Percentiles rank a stretch among this genome's conserved stretches.
These are phyloP conservation scores for Xenops minutus DNA, from an alignment of 2,797 vertebrate genomes.

Conservation along the genomic window DNA sequence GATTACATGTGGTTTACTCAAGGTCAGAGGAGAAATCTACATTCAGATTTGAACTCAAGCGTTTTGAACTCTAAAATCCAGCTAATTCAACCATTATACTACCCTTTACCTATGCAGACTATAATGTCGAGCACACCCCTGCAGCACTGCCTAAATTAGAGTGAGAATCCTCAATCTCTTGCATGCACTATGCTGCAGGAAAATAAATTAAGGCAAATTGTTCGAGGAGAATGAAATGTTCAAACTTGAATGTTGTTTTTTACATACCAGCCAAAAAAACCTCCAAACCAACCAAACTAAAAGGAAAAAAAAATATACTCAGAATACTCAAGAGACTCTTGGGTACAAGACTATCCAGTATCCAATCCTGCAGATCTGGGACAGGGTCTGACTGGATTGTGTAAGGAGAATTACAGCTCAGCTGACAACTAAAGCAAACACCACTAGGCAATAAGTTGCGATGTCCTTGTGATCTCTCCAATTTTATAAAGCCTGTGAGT, in stretches of 20 bases:
- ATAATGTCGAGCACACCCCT: background rate
- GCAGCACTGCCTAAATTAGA: background rate
- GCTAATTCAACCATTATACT: background rate
- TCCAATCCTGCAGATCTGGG: background rate
- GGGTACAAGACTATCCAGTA: background rate
- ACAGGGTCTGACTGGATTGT: background rate
- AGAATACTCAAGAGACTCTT: background rate
- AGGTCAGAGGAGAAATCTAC: conserved; percentile 8
- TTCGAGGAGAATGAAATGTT: background rate
- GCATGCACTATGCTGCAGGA: background rate
- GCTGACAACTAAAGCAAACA: background rate
- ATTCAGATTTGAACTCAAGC: background rate
- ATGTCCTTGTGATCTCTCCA: background rate
- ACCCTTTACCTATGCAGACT: background rate
- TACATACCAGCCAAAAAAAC: accelerated
- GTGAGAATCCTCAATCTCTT: background rate
- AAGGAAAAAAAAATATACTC: background rate
- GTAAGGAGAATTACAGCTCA: background rate
- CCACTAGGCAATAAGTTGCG: background rate
- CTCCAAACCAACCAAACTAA: background rate
- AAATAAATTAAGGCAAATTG: background rate
- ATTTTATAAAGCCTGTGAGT: background rate
- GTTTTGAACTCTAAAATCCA: background rate
- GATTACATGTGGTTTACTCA: background rate
- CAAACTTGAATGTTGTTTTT: background rate